Evolutionary conservation across 2,113 vertebrate genomes (phyloP), one percentile per base, ranked within the genome.

Genomic region (Myiozetetes cayanensis): DNA sequence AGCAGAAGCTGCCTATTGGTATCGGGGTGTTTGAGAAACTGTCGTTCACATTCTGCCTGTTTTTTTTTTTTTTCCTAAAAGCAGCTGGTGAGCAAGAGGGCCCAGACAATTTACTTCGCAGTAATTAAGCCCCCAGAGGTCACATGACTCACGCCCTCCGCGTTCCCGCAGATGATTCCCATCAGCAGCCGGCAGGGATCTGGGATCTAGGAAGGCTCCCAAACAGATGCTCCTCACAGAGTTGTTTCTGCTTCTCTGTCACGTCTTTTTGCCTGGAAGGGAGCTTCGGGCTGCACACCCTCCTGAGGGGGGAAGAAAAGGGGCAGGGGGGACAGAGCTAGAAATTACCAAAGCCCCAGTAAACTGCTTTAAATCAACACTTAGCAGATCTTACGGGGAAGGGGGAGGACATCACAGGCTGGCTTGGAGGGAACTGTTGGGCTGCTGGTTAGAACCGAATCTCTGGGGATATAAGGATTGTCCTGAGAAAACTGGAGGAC

Each of bases 181-280:
- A 93, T 94, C 94, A 91, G 91, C 3, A 1, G 76, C 77, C 52
- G 6, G 79, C 85, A 78, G 89, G 83, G 87, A 91, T 86, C 56
- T 62, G 84, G 46, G 46, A 71, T 85, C 76, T 39, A 63, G 84
- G 74, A 97, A 79, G 53, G 81, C 78, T 97, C 94, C 96, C 96
- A 91, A 91, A 58, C 95, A 96, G 89, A 96, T 95, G 89, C 89
- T 94, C 22, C 0, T 2, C 39, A n/a, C 62, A 49, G 73, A 22
- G 56, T 41, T 22, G 39, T 82, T 85, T 43, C 87, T 93, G 66
- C 81, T 22, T 14, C 71, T 55, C 86, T 17, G 23, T 72, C 93
- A 89, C 53, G 14, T 22, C 82, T 20, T 23, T 46, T 41, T 46
- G 93, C 84, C 81, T 89, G 58, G 44, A 37, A 95, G 66, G 35